Evolutionary conservation across 2,888 invertebrate genomes (phyloP), one percentile per base, ranked within the genome.

Genomic region (Operophtera brumata): DNA sequence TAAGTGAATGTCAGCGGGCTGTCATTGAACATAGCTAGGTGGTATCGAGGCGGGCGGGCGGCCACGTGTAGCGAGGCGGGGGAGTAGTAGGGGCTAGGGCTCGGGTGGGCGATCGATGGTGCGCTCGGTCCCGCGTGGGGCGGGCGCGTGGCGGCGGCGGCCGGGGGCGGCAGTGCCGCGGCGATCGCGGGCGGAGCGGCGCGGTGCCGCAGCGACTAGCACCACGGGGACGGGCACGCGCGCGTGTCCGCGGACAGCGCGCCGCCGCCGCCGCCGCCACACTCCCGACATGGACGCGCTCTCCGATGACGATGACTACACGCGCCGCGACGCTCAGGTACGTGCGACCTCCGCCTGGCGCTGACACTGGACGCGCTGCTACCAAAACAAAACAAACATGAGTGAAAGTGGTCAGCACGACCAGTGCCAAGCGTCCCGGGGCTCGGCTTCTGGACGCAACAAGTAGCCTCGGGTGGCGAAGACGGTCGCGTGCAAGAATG

Each of bases 261-360:
- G 83, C 82, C 82, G 59, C 62, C 61, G 58, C 57, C 59, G 81
- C 78, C 80, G 78, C 58, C 77, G 67, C 75, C 73, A 59, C 63
- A 56, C 57, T 66, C 66, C 57, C 71, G 81, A 79, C 79, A 90
- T 90, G 89, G 88, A 90, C 84, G 86, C 84, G 76, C 89, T 89
- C 78, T 88, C 88, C 75, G 89, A 90, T 80, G 89, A 90, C 78
- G 88, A 89, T 71, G 89, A 90, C 47, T 87, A 78, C 76, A 70
- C 81, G 78, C 86, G 86, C 77, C 84, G 86, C 62, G 86, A 86
- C 66, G 81, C 80, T 69, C 88, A 89, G 89, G 89, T 90, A 86
- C 69, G 77, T 71, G 41, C 32, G 6, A n/a, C 13, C 26, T 11
- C 20, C 11, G 9, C 40, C 14, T 7, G 34, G 57, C 46, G 45